Conservation (phyloP, 2,888 invertebrate genomes). For the Clepsis dumicolana region DNA sequence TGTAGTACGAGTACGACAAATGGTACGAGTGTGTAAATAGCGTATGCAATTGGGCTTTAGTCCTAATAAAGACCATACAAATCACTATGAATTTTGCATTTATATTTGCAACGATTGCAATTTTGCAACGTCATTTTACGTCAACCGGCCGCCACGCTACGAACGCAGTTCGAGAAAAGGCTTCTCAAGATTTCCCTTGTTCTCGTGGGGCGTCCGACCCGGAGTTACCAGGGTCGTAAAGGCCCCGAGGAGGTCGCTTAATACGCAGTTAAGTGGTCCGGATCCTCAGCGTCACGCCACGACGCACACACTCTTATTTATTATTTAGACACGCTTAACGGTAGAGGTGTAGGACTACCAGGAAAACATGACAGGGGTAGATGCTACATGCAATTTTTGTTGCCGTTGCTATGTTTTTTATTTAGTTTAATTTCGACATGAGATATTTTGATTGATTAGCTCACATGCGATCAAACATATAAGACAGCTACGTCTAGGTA, state of each 20-base stretch:
- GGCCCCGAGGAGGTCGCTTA: constrained; percentile 66
- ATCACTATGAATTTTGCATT: too few relatives aligned
- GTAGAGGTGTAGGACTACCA: not conserved
- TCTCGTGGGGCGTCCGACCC: constrained; percentile 57
- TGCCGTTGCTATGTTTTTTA: not conserved
- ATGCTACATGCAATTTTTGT: not conserved
- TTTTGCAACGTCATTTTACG: too few relatives aligned
- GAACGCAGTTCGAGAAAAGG: not conserved
- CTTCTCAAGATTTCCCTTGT: constrained; percentile 31
- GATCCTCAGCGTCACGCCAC: constrained; percentile 49
- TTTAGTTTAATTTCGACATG: not conserved
- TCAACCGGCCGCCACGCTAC: not conserved
- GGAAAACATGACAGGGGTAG: constrained; percentile 1
- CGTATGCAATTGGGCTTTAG: not conserved
- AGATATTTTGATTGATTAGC: too few relatives aligned
- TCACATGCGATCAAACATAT: too few relatives aligned
- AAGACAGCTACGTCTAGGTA: too few relatives aligned
- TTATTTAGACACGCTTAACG: constrained; percentile 39
- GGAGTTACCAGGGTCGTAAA: constrained; percentile 66
- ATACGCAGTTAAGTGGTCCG: constrained; percentile 66
- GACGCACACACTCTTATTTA: constrained; percentile 40
- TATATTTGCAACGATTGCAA: too few relatives aligned
- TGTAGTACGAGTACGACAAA: not conserved
- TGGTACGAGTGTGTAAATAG: not conserved
- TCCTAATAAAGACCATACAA: too few relatives aligned